These are phyloP conservation scores for Rutilus rutilus DNA, from an alignment of 2,113 vertebrate genomes.

Conservation along the genomic window DNA sequence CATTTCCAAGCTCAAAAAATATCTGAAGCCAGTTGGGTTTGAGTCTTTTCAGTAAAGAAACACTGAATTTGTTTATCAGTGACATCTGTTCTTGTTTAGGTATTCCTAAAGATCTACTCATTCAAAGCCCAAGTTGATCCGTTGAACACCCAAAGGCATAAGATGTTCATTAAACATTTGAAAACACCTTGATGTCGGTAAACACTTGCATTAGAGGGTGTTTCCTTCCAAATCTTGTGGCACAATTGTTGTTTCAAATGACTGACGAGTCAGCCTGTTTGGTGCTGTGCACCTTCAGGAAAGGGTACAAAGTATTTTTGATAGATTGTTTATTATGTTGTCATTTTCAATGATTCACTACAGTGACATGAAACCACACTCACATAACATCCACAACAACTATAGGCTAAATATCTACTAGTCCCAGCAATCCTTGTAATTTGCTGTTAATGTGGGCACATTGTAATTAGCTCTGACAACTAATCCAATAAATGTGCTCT, in stretches of 20 bases:
- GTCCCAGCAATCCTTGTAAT: neutral
- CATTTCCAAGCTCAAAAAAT: neutral
- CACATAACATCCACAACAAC: neutral
- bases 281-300: neutral
- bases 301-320: neutral
- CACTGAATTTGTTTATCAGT: neutral
- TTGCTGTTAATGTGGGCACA: slow-evolving; percentile 40
- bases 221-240: slow-evolving; percentile 7
- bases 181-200: neutral
- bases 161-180: neutral
- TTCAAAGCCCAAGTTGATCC: neutral
- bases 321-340: neutral
- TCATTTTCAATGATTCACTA: slow-evolving; percentile 6
- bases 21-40: neutral
- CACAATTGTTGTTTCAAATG: neutral
- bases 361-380: neutral
- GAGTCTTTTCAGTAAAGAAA: neutral
- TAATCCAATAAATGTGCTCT: slow-evolving; percentile 76
- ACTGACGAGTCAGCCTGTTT: neutral
- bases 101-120: neutral
- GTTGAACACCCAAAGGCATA: neutral
- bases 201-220: slow-evolving; percentile 17
- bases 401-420: neutral
- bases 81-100: neutral
- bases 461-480: slow-evolving; percentile 51